Base-by-base conservation (phyloP, 2,888 invertebrate genomes). In the Rhorus exstirpatorius region DNA sequence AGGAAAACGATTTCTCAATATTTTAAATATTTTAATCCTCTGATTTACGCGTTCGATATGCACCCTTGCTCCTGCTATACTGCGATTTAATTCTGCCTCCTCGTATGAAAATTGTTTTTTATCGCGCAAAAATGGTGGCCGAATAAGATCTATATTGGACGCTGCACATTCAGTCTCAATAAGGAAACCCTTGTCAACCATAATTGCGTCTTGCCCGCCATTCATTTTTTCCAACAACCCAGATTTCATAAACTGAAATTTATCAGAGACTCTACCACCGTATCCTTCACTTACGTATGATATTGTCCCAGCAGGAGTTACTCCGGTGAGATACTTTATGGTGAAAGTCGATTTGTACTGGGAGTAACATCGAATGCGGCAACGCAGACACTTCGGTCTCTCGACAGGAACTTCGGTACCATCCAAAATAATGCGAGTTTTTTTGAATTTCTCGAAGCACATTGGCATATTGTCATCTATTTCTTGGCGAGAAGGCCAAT, bases 101-200 rank as follows among this genome's bases (percentile, higher is more conserved):
- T 31, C 53, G 35, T 74, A 60, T 1, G 81, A 72, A 51, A 84
- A 83, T 67, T 81, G 77, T 12, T 51, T 70, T 38, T 81, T 46
- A 26, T 81, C 75, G 24, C 44, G 17, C 12, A 79, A 46, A 72
- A 85, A 85, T 10, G 84, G 80, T 8, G 84, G 85, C 19, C 79
- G 58, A 49, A 85, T 76, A 8, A 85, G 17, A 17, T 60, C 63
- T 1, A 83, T 63, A 7, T 60, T 60, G 4, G 55, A 58, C 8
- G 83, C 51, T 24, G 41, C 41, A 61, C 85, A 86, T n/a, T 86
- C 72, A 46, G 85, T 63, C 24, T 87, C 86, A 55, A 88, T 85
- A 12, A 84, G 63, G 70, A 88, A 89, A 0, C 86, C 87, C 74
- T 87, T 88, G 58, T 31, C 31, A 31, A 31, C 31, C 31, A 31